Percentiles rank a stretch among this genome's conserved stretches.
Conservation (phyloP, 2,797 vertebrate genomes). For the Benthosema pterotum region DNA sequence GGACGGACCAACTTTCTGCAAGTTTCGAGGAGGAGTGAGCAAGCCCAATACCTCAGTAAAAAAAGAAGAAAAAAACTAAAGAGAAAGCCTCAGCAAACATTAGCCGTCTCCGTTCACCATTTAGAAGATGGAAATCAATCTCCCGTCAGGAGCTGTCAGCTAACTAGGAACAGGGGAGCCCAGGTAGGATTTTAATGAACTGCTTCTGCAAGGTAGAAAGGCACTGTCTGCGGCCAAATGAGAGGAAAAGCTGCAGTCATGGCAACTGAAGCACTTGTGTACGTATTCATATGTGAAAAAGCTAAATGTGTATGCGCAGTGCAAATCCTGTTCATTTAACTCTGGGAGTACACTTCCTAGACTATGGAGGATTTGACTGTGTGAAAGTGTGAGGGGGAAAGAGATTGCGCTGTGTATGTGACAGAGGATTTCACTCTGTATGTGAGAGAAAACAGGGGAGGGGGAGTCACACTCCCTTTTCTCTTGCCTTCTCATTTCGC, state of each 20-base stretch:
- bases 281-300: conserved; percentile 65
- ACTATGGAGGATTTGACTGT: not conserved
- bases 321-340: too few relatives aligned
- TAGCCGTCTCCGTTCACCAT: conserved; percentile 50
- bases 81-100: conserved; percentile 34
- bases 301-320: conserved; percentile 16
- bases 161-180: conserved; percentile 46
- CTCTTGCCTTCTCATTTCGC: conserved; percentile 60
- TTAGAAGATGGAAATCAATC: conserved; percentile 62
- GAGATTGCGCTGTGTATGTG: too few relatives aligned
- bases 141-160: conserved; percentile 49
- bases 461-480: conserved; percentile 42
- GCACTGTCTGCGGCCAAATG: conserved; percentile 39
- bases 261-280: conserved; percentile 71
- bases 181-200: conserved; percentile 69
- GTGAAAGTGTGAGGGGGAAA: too few relatives aligned
- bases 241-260: conserved; percentile 68
- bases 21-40: conserved; percentile 23
- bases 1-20: conserved; percentile 47
- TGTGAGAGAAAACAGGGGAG: conserved; percentile 14
- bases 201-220: conserved; percentile 55
- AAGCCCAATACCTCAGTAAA: conserved; percentile 13
- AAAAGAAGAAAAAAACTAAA: conserved; percentile 4
- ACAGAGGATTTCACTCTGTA: too few relatives aligned
- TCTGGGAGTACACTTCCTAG: too few relatives aligned